phyloP scores from a whole-genome alignment of 2,888 invertebrate species.

The Meliscaeva auricollis region DNA sequence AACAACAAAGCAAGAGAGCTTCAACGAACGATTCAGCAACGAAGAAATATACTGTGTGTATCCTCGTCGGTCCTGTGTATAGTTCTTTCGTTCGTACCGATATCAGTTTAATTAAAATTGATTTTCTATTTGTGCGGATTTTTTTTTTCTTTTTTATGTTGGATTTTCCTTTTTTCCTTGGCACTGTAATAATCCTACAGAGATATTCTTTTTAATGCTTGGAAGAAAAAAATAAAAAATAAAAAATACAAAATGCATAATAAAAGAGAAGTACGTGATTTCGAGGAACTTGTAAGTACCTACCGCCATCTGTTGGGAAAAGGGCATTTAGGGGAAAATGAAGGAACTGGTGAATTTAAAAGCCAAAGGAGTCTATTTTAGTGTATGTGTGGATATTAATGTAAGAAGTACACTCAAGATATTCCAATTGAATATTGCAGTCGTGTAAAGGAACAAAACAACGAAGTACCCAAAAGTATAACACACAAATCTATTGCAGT shows the following conservation, averaged over 20 bases:
- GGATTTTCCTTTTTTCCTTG: conserved; percentile 8
- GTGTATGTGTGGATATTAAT: background rate
- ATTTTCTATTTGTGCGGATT: conserved; percentile 68
- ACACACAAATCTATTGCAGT: conserved; percentile 58
- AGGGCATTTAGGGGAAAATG: conserved; percentile 9
- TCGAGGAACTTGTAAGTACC: conserved; percentile 52
- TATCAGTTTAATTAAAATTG: conserved; percentile 75
- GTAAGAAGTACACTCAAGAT: background rate
- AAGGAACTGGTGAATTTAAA: background rate
- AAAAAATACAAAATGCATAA: background rate
- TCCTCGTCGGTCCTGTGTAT: background rate
- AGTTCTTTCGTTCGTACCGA: conserved; percentile 9
- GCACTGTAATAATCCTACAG: conserved; percentile 63
- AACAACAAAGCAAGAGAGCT: background rate
- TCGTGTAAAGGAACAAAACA: background rate
- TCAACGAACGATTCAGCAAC: conserved; percentile 13
- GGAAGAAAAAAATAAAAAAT: conserved; percentile 19
- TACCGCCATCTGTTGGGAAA: conserved; percentile 19
- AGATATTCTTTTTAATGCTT: conserved; percentile 59
- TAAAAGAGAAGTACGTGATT: conserved; percentile 59
- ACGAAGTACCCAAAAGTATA: conserved; percentile 39
- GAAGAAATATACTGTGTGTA: background rate
- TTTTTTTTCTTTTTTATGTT: conserved; percentile 25
- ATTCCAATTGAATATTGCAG: conserved; percentile 51
- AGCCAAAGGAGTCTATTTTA: background rate